Percentiles rank a stretch among this genome's conserved stretches.
Conservation (phyloP, 2,113 vertebrate genomes). For the Panurus biarmicus region DNA sequence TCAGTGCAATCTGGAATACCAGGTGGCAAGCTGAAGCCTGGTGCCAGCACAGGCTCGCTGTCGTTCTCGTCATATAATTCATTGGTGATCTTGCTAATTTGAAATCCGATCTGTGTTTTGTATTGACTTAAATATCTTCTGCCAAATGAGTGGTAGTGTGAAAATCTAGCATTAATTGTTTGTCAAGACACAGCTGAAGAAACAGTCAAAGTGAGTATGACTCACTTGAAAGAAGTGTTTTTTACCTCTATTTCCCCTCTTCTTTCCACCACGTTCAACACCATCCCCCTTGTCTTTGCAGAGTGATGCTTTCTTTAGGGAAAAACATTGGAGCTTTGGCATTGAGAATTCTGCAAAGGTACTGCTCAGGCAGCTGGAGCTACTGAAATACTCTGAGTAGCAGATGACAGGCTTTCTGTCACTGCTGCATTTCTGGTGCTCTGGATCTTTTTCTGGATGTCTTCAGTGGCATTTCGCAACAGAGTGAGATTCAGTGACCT, state of each 20-base stretch:
- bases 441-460: not conserved
- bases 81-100: conserved; percentile 48
- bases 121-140: conserved; percentile 33
- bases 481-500: not conserved
- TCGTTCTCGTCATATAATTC: not conserved
- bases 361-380: not conserved
- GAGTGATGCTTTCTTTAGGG: not conserved
- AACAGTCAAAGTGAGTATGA: not conserved
- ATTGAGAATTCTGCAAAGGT: not conserved
- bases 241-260: not conserved
- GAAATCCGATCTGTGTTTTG: conserved; percentile 14
- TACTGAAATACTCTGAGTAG: not conserved
- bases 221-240: not conserved
- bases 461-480: not conserved
- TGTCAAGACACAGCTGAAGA: not conserved
- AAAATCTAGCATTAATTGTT: conserved; percentile 38
- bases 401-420: not conserved
- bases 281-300: not conserved
- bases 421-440: not conserved
- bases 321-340: not conserved
- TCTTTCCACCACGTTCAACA: not conserved
- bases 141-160: conserved; percentile 31
- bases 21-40: conserved; percentile 31
- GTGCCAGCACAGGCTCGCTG: conserved; percentile 43
- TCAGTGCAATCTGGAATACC: conserved; percentile 57